These are phyloP conservation scores for Mesoclemmys tuberculata DNA, from an alignment of 2,113 vertebrate genomes.

Conservation along the genomic window DNA sequence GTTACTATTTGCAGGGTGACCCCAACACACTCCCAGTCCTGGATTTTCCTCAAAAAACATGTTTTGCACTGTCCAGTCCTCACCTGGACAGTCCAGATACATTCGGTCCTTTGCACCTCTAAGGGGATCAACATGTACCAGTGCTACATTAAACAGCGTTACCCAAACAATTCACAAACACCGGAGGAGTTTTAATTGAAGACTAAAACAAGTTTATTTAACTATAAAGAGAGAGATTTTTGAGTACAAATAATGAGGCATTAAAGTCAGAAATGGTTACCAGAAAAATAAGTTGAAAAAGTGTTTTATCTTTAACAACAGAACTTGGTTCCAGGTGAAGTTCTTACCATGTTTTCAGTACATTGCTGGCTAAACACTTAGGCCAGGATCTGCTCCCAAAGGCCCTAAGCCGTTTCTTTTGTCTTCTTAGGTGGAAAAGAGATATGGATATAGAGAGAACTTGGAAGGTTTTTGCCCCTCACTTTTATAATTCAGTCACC, in stretches of 20 bases:
- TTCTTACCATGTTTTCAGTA: not conserved
- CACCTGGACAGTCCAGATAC: not conserved
- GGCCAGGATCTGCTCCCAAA: not conserved
- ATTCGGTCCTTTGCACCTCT: not conserved
- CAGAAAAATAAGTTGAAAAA: not conserved
- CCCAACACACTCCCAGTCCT: not conserved
- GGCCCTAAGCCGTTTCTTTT: not conserved
- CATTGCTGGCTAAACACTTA: not conserved
- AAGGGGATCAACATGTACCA: not conserved
- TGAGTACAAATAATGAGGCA: not conserved
- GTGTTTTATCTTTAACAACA: not conserved
- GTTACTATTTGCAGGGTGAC: not conserved
- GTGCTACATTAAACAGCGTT: not conserved
- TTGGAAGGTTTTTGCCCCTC: not conserved
- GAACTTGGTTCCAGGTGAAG: not conserved
- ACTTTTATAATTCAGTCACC: not conserved
- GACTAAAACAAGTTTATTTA: not conserved
- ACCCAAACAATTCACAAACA: not conserved
- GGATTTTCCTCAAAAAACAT: not conserved
- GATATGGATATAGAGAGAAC: not conserved
- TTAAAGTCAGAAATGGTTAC: not conserved
- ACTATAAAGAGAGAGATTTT: not conserved
- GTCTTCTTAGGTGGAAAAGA: not conserved
- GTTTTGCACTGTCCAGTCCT: not conserved
- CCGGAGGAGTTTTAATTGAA: not conserved